These are phyloP conservation scores for Aspidoscelis tigris DNA, from an alignment of 2,113 vertebrate genomes.

Conservation along the genomic window DNA sequence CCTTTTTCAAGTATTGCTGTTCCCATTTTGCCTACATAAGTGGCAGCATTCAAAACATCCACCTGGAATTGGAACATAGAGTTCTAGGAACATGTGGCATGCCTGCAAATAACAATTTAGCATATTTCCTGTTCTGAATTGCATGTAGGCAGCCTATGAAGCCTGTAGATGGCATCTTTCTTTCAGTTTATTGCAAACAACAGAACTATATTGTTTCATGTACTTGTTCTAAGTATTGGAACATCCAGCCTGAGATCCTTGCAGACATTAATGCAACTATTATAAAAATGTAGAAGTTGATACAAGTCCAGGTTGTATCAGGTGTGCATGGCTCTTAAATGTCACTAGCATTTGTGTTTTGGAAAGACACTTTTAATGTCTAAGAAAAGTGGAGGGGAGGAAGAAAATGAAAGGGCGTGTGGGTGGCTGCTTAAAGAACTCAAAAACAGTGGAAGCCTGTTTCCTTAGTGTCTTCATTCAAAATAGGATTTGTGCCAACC, in stretches of 20 bases:
- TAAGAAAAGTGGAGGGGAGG: not conserved
- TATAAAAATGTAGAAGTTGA: not conserved
- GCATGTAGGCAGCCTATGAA: not conserved
- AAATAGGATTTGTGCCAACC: not conserved
- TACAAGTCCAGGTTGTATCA: not conserved
- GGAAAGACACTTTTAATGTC: not conserved
- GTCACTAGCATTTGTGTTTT: not conserved
- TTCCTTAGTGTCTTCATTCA: slow-evolving; percentile 5
- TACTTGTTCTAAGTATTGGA: not conserved
- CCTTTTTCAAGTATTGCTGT: no score
- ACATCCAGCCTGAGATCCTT: not conserved
- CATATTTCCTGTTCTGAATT: not conserved
- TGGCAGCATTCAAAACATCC: not conserved
- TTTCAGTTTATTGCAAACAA: not conserved
- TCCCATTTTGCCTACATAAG: not conserved
- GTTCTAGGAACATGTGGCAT: not conserved
- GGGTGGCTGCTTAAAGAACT: not conserved
- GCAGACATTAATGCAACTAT: not conserved
- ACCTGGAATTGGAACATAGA: not conserved
- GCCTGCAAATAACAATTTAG: not conserved
- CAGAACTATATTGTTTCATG: not conserved
- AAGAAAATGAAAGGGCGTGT: not conserved
- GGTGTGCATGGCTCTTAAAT: not conserved
- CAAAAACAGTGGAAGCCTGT: not conserved
- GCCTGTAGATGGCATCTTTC: not conserved